These are phyloP conservation scores for Tridacna gigas DNA, from an alignment of 2,888 invertebrate species.

Conservation along the genomic window DNA sequence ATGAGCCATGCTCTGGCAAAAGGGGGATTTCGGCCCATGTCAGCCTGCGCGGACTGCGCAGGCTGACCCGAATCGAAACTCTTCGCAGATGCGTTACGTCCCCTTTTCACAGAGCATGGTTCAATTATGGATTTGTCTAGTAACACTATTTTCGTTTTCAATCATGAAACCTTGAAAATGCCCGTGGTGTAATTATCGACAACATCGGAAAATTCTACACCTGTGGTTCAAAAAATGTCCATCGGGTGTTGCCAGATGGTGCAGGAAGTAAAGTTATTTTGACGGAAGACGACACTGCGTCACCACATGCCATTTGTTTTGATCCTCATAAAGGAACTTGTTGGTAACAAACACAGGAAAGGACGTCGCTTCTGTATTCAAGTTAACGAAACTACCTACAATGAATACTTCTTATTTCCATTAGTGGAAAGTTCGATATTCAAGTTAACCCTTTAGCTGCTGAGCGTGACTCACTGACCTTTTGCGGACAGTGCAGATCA, in stretches of 20 bases:
- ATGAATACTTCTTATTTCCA: too few relatives aligned
- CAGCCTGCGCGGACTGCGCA: too few relatives aligned
- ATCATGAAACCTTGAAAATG: constrained; percentile 40
- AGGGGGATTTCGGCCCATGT: too few relatives aligned
- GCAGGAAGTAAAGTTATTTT: constrained; percentile 36
- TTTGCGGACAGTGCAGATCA: too few relatives aligned
- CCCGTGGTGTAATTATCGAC: constrained; percentile 52
- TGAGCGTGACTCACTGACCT: too few relatives aligned
- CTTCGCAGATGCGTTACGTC: too few relatives aligned
- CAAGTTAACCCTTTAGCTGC: too few relatives aligned
- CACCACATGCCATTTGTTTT: constrained; percentile 59
- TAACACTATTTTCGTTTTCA: constrained; percentile 45
- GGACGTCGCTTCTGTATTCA: constrained; percentile 46
- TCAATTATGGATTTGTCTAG: constrained; percentile 52
- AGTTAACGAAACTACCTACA: constrained; percentile 35
- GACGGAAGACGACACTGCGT: constrained; percentile 40
- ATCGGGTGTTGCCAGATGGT: constrained; percentile 57
- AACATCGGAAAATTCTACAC: constrained; percentile 54
- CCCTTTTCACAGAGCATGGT: too few relatives aligned
- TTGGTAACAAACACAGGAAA: constrained; percentile 47
- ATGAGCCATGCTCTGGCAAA: too few relatives aligned
- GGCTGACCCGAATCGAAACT: too few relatives aligned
- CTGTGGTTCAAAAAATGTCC: constrained; percentile 60
- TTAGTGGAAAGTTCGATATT: too few relatives aligned
- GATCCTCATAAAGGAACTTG: constrained; percentile 43